These are phyloP conservation scores for Rhopalosiphum maidis DNA, from an alignment of 1,140 invertebrate species.

Conservation along the genomic window DNA sequence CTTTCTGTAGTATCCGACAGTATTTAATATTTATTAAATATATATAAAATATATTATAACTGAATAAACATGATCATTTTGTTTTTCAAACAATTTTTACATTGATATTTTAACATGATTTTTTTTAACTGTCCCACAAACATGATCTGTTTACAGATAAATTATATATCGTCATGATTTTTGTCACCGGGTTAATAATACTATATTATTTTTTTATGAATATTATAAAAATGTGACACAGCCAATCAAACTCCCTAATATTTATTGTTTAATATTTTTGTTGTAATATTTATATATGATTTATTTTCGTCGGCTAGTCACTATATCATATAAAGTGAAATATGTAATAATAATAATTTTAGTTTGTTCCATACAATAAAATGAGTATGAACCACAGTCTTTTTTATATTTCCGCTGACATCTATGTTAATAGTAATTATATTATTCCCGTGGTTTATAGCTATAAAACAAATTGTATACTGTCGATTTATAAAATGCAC, in stretches of 20 bases:
- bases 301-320: not conserved
- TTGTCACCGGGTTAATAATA: too few relatives aligned
- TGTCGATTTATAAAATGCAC: not conserved
- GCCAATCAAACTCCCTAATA: too few relatives aligned
- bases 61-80: not conserved
- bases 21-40: not conserved
- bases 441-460: not conserved
- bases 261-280: too few relatives aligned
- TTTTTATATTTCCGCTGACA: not conserved
- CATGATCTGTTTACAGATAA: too few relatives aligned
- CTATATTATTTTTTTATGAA: too few relatives aligned
- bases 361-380: not conserved
- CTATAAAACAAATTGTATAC: not conserved
- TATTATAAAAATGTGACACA: too few relatives aligned
- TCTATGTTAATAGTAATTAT: not conserved
- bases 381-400: not conserved
- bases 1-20: too few relatives aligned
- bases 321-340: not conserved
- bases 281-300: not conserved
- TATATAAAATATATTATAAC: not conserved
- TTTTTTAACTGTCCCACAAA: too few relatives aligned
- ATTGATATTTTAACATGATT: too few relatives aligned
- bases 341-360: not conserved
- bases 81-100: not conserved
- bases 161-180: too few relatives aligned